Base-by-base conservation (phyloP, 2,113 vertebrate species). In the Pogonocichla stellata region DNA sequence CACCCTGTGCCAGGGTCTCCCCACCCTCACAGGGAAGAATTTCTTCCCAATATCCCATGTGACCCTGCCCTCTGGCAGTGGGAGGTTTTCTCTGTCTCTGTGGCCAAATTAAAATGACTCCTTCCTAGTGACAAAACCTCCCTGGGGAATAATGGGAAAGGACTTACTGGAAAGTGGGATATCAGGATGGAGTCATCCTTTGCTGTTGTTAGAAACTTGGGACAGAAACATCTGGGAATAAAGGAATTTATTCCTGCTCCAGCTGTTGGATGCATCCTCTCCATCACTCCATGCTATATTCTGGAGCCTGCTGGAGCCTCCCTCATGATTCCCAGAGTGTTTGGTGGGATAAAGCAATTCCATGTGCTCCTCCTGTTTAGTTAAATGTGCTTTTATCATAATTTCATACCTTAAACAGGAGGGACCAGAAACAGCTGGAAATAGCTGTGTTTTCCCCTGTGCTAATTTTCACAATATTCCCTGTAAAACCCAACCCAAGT, bases 241-340 rank as follows among this genome's bases (percentile, higher is more conserved):
- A 62, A 86, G 40, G 36, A 36, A 58, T 47, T 33, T 6, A 9
- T 60, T 74, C 15, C 47, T 61, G 6, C 53, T 64, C 5, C 58
- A 80, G 40, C 50, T 48, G 0, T 47, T 58, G 54, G 45, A 23
- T 64, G 15, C 26, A 13, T 38, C n/a, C 29, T 84, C 26, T n/a
- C 24, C 20, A 5, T 26, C 0, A 2, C 48, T 51, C 53, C 15
- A 2, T 2, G 4, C 48, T 6, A 2, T 12, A 14, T 53, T 36
- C 45, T 13, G 1, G 45, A 56, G 38, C 4, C 75, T 61, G 34
- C 62, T 45, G 60, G 60, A 43, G 9, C 33, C 25, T 50, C 3
- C 1, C 15, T 38, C 14, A 0, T 26, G 18, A 74, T 87, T 81
- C 69, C 31, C 0, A 1, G 17, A 24, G 22, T 43, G 12, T 36